Evolutionary conservation across 1,140 invertebrate genomes (phyloP), one percentile per base, ranked within the genome.

Genomic region (Cydia amplana): DNA sequence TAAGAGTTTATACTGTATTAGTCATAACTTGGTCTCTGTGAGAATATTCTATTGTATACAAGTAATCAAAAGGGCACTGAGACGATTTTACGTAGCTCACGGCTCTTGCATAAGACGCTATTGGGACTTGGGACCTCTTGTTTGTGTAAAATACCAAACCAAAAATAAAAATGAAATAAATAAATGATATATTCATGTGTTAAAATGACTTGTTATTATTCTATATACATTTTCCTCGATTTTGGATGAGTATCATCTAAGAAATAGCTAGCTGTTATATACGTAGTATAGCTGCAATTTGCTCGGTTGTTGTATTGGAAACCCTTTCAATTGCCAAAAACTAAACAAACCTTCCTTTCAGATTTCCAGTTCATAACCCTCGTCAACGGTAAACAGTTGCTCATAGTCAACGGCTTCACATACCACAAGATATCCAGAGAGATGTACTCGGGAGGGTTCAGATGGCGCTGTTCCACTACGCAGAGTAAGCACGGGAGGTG

Each of bases 391-490:
- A 78, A 64, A 25, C 77, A 75, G 2, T 73, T 86, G 9, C 75
- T 86, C 6, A 79, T 84, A 75, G 12, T 85, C 2, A 65, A 80
- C 10, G 76, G 76, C 18, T 85, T 79, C 72, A 80, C 82, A 0
- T 85, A 79, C 46, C 77, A 83, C 49, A 84, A 79, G 51, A 77
- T 79, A 9, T 73, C 74, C 4, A 75, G 70, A 9, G 32, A 72
- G 2, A 75, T 74, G 55, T 77, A 79, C 49, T 55, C 49, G 5
- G 77, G 75, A 12, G 81, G 82, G 0, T 73, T 76, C n/a, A 72
- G 81, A 20, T 86, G 79, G 81, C 20, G 75, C 6, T 87, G 86
- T 63, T 85, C 85, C 7, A 77, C 79, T 16, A 78, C 43, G 5
- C 72, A 73, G 46, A 73, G 78, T 46, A 78, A 64, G 20, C 82